These are phyloP conservation scores for Anastrepha obliqua DNA, from an alignment of 1,140 invertebrate genomes.

Conservation along the genomic window DNA sequence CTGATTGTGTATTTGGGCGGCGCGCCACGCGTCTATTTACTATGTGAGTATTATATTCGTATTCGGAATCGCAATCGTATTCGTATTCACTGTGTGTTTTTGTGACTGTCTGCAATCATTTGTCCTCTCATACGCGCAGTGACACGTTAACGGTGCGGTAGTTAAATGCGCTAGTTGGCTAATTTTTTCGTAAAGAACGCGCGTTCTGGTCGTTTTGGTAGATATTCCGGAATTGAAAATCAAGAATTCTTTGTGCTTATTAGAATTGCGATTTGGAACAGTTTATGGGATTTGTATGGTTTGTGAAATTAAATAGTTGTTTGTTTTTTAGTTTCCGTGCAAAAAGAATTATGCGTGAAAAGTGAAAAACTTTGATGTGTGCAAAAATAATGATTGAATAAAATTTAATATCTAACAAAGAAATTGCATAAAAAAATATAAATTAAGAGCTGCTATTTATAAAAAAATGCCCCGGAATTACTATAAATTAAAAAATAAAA, in stretches of 20 bases:
- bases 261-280: not conserved
- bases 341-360: no score
- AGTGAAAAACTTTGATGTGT: no score
- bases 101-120: conserved; percentile 51
- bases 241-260: not conserved
- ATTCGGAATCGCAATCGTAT: conserved; percentile 44
- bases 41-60: conserved; percentile 12
- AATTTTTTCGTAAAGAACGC: not conserved
- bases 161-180: conserved; percentile 41
- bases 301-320: not conserved
- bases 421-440: no score
- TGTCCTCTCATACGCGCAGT: conserved; percentile 58
- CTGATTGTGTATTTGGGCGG: conserved; percentile 48
- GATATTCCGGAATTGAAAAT: not conserved
- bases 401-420: no score
- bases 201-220: not conserved
- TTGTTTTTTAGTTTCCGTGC: no score
- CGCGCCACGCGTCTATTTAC: conserved; percentile 22
- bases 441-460: no score
- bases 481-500: no score
- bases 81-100: conserved; percentile 47
- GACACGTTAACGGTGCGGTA: conserved; percentile 58
- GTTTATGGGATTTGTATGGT: not conserved
- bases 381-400: no score
- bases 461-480: no score